Conservation (phyloP, 2,113 vertebrate genomes). For the Cyanoliseus patagonus region DNA sequence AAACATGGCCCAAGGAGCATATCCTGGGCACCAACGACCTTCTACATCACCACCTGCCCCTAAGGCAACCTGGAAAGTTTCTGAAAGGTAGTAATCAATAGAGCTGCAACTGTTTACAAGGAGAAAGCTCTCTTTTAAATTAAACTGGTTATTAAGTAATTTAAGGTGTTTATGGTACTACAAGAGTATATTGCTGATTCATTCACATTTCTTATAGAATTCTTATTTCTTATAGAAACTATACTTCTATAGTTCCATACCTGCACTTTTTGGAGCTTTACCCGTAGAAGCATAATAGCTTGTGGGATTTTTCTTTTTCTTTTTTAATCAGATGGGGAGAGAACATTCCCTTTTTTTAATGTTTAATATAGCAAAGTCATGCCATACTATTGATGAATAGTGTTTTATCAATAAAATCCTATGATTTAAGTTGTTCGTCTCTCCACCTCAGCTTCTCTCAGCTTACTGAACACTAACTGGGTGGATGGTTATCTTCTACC, state of each 20-base stretch:
- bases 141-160: not conserved
- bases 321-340: not conserved
- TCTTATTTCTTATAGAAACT: no score
- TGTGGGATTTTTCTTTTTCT: not conserved
- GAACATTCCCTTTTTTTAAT: not conserved
- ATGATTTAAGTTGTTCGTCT: not conserved
- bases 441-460: not conserved
- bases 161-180: not conserved
- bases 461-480: not conserved
- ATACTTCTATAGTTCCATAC: not conserved
- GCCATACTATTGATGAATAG: not conserved
- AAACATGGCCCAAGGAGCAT: fast-evolving
- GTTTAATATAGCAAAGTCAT: not conserved
- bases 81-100: not conserved
- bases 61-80: not conserved
- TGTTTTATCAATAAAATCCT: not conserved
- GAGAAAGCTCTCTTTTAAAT: not conserved
- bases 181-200: not conserved
- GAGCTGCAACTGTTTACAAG: not conserved
- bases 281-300: not conserved
- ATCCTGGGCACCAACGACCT: fast-evolving
- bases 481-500: not conserved
- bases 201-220: not conserved
- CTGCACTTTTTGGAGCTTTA: not conserved
- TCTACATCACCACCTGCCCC: not conserved